Base-by-base conservation (phyloP, 2,888 invertebrate genomes). In the Andrena praecox region DNA sequence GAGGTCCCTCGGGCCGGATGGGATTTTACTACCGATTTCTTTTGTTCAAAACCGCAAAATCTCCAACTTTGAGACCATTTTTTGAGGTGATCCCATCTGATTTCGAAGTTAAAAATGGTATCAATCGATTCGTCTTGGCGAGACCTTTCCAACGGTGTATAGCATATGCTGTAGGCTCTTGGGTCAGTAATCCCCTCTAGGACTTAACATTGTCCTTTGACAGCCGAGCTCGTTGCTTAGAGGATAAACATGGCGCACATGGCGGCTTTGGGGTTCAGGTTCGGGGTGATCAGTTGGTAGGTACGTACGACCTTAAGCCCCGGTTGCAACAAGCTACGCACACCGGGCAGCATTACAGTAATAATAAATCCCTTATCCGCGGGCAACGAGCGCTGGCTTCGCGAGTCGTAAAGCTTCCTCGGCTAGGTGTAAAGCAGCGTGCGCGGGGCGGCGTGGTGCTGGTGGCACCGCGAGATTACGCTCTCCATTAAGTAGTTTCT, bases 401-500 rank as follows among this genome's bases (percentile, higher is more conserved):
- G 63, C 56, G 24, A 48, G 71, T 66, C 82, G 62, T 84, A 82
- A 84, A 78, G 63, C 66, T 68, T 69, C 52, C 64, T 73, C 50
- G 20, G 16, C 73, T 79, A 63, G 52, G 50, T 50, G 70, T 69
- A 54, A 72, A 82, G 63, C 72, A 71, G 54, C 63, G 48, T 12
- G 79, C 31, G 54, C 48, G n/a, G 24, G 27, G 27, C 52, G 29
- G n/a, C 31, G 16, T 42, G 75, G 27, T 33, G 5, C 29, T 50
- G 70, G 77, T 82, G 82, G 63, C 71, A 77, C 68, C 64, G 77
- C 77, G 63, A 76, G 82, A 78, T 84, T 84, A 69, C 71, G 63
- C 54, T 66, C 75, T 56, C 80, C 83, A 68, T 83, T 83, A 83
- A 70, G 62, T 66, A 66, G 75, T 83, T 83, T 77, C 71, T 85